Conservation (phyloP, 2,113 vertebrate genomes). For the Nyctereutes procyonoides region DNA sequence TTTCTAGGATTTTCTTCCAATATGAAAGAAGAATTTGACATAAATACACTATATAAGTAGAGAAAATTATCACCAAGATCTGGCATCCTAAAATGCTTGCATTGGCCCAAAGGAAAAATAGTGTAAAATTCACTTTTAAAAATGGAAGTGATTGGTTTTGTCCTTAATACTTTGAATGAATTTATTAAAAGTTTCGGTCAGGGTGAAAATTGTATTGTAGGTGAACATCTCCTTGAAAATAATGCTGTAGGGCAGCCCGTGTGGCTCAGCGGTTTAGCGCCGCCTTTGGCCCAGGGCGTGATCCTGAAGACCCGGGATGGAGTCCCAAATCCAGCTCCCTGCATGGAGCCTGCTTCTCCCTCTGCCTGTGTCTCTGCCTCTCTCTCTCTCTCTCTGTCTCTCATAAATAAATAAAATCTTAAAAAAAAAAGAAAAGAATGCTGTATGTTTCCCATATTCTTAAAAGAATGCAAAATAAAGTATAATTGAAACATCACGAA, state of each 20-base stretch:
- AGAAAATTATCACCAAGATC: not conserved
- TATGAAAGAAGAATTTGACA: conserved; percentile 30
- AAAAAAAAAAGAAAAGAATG: too few species aligned
- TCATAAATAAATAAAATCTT: too few species aligned
- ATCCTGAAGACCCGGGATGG: too few species aligned
- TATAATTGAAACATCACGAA: conserved; percentile 36
- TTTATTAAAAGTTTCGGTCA: conserved; percentile 36
- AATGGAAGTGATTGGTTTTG: not conserved
- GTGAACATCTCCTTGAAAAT: not conserved
- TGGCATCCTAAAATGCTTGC: conserved; percentile 42
- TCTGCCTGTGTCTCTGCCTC: too few species aligned
- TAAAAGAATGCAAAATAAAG: not conserved
- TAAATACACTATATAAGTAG: not conserved
- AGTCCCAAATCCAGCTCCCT: too few species aligned
- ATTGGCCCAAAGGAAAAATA: not conserved
- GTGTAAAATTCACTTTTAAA: conserved; percentile 48
- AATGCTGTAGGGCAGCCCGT: not conserved
- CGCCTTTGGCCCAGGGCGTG: too few species aligned
- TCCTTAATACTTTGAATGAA: not conserved
- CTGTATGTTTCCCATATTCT: not conserved
- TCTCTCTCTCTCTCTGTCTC: too few species aligned
- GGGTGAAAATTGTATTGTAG: not conserved
- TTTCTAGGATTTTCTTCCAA: conserved; percentile 38
- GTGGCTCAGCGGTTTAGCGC: too few species aligned
- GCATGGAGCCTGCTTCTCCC: too few species aligned